Conservation (phyloP, 2,888 invertebrate genomes). For the Leptarthrus brevirostris region DNA sequence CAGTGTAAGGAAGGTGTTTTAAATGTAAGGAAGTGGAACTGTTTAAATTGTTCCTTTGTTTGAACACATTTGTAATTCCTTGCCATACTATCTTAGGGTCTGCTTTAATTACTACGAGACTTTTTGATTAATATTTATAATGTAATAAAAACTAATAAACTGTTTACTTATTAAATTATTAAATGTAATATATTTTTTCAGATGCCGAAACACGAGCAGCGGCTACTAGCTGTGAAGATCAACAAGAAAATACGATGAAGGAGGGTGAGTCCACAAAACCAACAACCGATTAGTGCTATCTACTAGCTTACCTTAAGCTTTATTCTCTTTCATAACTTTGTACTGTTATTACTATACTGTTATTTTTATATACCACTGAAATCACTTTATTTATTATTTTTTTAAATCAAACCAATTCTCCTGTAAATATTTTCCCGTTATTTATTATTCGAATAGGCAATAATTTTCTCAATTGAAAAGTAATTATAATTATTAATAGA, state of each 20-base stretch:
- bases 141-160: too few relatives aligned
- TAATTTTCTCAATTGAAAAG: slow-evolving; percentile 32
- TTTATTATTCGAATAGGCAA: slow-evolving; percentile 45
- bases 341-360: slow-evolving; percentile 28
- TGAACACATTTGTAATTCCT: too few relatives aligned
- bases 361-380: slow-evolving; percentile 31
- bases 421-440: slow-evolving; percentile 40
- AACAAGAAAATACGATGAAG: slow-evolving; percentile 41
- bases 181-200: slow-evolving; percentile 53
- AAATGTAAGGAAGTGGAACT: too few relatives aligned
- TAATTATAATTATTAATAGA: slow-evolving; percentile 5
- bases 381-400: slow-evolving; percentile 53
- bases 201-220: slow-evolving; percentile 58
- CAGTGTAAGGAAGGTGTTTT: too few relatives aligned
- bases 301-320: slow-evolving; percentile 48
- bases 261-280: slow-evolving; percentile 52
- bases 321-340: slow-evolving; percentile 39
- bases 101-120: too few relatives aligned
- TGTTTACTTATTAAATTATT: too few relatives aligned
- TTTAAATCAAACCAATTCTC: slow-evolving; percentile 30
- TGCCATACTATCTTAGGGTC: too few relatives aligned
- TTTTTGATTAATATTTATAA: too few relatives aligned
- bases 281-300: slow-evolving; percentile 56
- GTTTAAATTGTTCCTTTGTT: too few relatives aligned
- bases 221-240: slow-evolving; percentile 25